Evolutionary conservation across 2,888 invertebrate genomes (phyloP).

Genomic region (Zele albiditarsus): DNA sequence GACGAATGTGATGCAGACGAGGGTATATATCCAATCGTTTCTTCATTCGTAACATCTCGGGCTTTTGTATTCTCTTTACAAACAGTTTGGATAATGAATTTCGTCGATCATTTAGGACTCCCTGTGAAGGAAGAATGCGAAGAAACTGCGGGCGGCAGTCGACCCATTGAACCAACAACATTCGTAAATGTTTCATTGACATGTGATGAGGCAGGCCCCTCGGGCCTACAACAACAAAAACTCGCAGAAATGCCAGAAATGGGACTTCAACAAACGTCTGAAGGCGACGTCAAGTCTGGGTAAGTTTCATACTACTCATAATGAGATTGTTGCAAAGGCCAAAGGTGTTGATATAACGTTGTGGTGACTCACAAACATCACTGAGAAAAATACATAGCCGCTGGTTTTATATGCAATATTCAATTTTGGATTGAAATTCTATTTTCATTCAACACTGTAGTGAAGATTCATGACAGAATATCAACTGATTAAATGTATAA

Average conservation of each 20-base stretch:
- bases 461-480: too few species aligned
- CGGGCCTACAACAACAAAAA: constrained; percentile 71
- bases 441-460: too few species aligned
- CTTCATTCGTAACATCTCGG: neutral
- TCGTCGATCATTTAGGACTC: constrained; percentile 58
- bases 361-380: constrained; percentile 64
- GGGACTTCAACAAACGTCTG: constrained; percentile 61
- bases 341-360: constrained; percentile 65
- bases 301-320: constrained; percentile 64
- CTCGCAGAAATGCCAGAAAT: constrained; percentile 68
- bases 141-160: constrained; percentile 63
- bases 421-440: neutral
- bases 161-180: constrained; percentile 67
- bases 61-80: neutral
- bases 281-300: constrained; percentile 71
- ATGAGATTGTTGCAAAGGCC: constrained; percentile 55
- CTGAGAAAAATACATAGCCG: neutral
- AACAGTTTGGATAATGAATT: neutral
- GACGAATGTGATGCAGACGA: constrained; percentile 69
- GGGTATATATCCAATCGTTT: constrained; percentile 54
- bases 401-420: neutral
- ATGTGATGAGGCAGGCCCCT: constrained; percentile 71
- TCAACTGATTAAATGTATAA: too few species aligned
- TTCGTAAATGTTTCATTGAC: constrained; percentile 70
- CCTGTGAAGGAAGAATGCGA: constrained; percentile 70